A percentile compares a stretch with the other conserved stretches of the same genome.
Conservation (phyloP, 1,140 invertebrate species). For the Caenorhabditis briggsae region DNA sequence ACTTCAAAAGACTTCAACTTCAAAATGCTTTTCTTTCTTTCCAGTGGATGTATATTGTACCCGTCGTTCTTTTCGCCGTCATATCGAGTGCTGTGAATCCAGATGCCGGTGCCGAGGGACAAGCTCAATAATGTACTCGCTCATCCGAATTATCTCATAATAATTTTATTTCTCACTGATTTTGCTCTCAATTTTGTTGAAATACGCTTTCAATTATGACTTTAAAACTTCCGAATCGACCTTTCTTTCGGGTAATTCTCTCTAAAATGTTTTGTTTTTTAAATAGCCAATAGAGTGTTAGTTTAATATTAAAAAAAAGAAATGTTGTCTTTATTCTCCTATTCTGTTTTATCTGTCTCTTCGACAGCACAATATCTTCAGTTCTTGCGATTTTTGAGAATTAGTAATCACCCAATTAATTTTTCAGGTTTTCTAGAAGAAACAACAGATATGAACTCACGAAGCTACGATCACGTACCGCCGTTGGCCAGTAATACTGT, state of each 20-base stretch:
- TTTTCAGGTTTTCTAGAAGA: no score
- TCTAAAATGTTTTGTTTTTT: neutral
- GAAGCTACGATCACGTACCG: constrained; percentile 42
- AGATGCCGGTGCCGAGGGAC: constrained; percentile 60
- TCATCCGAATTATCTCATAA: neutral
- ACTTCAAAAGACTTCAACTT: no score
- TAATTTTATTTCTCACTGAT: neutral
- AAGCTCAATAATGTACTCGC: constrained; percentile 1
- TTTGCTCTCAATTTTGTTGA: neutral
- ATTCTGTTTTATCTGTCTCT: no score
- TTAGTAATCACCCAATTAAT: no score
- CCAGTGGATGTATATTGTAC: constrained; percentile 78
- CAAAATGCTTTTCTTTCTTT: constrained; percentile 47
- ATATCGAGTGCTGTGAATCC: constrained; percentile 68
- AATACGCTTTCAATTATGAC: no score
- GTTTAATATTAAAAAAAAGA: no score
- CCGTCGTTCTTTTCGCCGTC: constrained; percentile 75
- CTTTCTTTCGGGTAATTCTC: neutral
- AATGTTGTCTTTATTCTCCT: no score
- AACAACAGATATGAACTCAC: constrained; percentile 10
- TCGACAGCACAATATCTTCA: no score
- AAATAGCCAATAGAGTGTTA: no score
- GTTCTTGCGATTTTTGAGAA: no score
- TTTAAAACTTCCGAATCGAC: neutral
- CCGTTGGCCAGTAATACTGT: constrained; percentile 40